These are phyloP conservation scores for Oreotrochilus melanogaster DNA, from an alignment of 2,113 vertebrate genomes.

Conservation along the genomic window DNA sequence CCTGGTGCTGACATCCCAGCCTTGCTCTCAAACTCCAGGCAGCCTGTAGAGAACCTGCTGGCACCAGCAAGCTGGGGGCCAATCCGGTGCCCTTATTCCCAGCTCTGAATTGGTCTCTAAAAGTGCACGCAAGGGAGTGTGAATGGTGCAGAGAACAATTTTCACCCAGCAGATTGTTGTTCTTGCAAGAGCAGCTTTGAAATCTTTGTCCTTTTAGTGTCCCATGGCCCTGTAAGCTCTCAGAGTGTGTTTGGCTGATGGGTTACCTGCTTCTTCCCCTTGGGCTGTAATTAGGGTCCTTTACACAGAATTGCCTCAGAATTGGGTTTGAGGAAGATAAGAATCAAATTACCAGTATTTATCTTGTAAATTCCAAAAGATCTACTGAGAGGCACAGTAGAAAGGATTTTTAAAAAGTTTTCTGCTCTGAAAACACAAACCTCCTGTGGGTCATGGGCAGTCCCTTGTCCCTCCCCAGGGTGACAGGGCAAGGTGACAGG, in stretches of 20 bases:
- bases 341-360: conserved; percentile 88
- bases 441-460: not conserved
- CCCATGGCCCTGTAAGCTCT: conserved; percentile 70
- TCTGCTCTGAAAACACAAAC: conserved; percentile 12
- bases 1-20: not conserved
- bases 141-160: not conserved
- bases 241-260: conserved; percentile 63
- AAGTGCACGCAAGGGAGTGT: not conserved
- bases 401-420: conserved; percentile 48
- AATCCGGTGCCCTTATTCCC: not conserved
- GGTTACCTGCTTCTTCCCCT: conserved; percentile 80
- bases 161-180: conserved; percentile 58
- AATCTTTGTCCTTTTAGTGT: conserved; percentile 75
- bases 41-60: not conserved
- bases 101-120: not conserved
- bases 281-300: conserved; percentile 85
- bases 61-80: not conserved
- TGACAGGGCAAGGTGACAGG: not conserved
- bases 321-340: conserved; percentile 86
- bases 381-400: conserved; percentile 75
- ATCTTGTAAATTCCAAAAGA: conserved; percentile 87
- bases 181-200: conserved; percentile 63
- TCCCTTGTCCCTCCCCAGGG: not conserved
- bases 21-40: not conserved
- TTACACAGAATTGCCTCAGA: conserved; percentile 84